Percentiles rank a stretch among this genome's conserved stretches.
These are phyloP conservation scores for Enteromius argenteus DNA, from an alignment of 2,797 vertebrate species.

Conservation along the genomic window DNA sequence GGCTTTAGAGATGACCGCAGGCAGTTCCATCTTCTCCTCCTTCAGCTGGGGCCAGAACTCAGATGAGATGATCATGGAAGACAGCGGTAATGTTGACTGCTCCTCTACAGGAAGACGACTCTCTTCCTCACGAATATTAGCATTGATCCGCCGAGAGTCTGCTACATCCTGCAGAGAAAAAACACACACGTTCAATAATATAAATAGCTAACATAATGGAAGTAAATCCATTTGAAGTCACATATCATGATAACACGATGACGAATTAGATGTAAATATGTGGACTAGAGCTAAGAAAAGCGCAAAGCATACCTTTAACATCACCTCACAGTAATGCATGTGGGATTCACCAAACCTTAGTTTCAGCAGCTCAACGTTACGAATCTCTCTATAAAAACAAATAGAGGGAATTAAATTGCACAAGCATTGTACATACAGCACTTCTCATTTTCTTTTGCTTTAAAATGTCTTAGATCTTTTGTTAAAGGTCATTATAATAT, in stretches of 20 bases:
- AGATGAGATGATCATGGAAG: slow-evolving; percentile 91
- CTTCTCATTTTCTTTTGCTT: background rate
- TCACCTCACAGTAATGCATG: slow-evolving; percentile 98
- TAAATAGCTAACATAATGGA: background rate
- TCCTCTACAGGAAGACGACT: slow-evolving; percentile 86
- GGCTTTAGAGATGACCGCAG: slow-evolving; percentile 83
- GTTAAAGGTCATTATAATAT: background rate
- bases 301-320: slow-evolving; percentile 87
- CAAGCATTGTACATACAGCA: background rate
- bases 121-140: slow-evolving; percentile 94
- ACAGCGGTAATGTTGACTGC: slow-evolving; percentile 85
- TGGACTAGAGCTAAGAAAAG: background rate
- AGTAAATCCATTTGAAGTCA: background rate
- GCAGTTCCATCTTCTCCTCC: slow-evolving; percentile 96
- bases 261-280: background rate
- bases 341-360: slow-evolving; percentile 95
- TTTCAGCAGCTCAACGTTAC: slow-evolving; percentile 97
- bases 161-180: slow-evolving; percentile 88
- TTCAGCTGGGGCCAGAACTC: slow-evolving; percentile 98
- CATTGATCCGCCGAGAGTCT: slow-evolving; percentile 93
- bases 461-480: background rate
- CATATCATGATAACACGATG: background rate
- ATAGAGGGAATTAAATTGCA: background rate
- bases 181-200: background rate
- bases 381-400: slow-evolving; percentile 86